These are phyloP conservation scores for Hydrolagus affinis DNA, from an alignment of 2,113 vertebrate species.

Conservation along the genomic window DNA sequence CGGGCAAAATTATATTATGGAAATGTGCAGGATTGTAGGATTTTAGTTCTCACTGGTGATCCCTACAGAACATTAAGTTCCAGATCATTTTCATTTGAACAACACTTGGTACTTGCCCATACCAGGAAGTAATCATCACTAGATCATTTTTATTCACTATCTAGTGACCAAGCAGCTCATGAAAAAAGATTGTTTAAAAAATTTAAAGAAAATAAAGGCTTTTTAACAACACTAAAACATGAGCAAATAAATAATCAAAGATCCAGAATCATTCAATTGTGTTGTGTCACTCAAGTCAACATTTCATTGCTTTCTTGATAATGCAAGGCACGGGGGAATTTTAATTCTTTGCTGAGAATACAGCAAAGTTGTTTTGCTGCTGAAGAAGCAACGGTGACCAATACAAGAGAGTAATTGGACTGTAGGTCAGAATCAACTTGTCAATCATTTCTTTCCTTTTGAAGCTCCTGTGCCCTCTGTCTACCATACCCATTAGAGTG, in stretches of 20 bases:
- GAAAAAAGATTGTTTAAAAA: neutral
- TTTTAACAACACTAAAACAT: neutral
- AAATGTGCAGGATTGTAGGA: neutral
- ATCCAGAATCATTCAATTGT: neutral
- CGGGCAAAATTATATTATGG: no score
- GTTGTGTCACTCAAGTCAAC: neutral
- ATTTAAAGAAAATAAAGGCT: neutral
- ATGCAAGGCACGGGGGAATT: neutral
- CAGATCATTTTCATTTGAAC: no score
- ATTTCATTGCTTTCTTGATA: neutral
- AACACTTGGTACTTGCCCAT: no score
- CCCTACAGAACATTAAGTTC: no score
- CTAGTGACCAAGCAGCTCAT: neutral
- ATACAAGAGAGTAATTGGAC: neutral
- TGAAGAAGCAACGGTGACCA: neutral
- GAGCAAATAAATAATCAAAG: neutral
- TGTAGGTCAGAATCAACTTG: neutral
- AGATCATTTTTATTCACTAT: neutral
- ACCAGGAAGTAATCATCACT: no score
- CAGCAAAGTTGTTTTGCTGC: neutral
- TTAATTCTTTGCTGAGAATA: neutral
- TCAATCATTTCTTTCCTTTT: neutral
- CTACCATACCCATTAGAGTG: neutral
- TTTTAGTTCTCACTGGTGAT: no score
- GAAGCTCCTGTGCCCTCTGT: neutral